These are phyloP conservation scores for Drosophila aldrichi DNA, from an alignment of 2,888 invertebrate species.

Conservation along the genomic window DNA sequence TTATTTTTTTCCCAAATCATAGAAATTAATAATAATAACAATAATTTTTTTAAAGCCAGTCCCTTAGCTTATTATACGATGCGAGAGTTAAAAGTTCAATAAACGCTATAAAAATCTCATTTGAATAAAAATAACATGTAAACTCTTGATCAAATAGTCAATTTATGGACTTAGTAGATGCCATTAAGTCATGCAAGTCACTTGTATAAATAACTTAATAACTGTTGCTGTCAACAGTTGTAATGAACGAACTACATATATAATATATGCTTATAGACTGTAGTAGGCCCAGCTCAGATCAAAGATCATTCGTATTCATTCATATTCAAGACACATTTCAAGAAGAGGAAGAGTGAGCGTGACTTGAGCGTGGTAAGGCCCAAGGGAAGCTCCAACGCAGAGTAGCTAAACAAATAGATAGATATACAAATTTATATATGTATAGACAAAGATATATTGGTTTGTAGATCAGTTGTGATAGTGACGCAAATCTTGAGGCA, in stretches of 20 bases:
- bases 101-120: background rate
- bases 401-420: background rate
- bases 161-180: background rate
- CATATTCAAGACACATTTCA: constrained; percentile 17
- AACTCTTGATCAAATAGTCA: too few species aligned
- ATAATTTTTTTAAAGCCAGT: background rate
- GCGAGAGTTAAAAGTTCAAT: constrained; percentile 4
- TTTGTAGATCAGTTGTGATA: constrained; percentile 15
- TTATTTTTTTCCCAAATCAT: too few species aligned
- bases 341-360: background rate
- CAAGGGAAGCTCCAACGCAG: constrained; percentile 11
- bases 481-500: constrained; percentile 53
- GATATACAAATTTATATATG: too few species aligned
- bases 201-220: background rate
- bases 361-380: constrained; percentile 7
- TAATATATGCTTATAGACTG: background rate
- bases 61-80: background rate
- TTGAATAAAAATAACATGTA: background rate
- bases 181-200: background rate
- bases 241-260: background rate
- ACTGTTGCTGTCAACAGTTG: background rate
- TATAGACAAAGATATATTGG: background rate
- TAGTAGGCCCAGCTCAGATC: background rate
- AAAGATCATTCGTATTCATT: constrained; percentile 9
- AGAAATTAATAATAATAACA: too few species aligned